phyloP scores from a whole-genome alignment of 2,888 invertebrate species.

The Dinocampus coccinellae region DNA sequence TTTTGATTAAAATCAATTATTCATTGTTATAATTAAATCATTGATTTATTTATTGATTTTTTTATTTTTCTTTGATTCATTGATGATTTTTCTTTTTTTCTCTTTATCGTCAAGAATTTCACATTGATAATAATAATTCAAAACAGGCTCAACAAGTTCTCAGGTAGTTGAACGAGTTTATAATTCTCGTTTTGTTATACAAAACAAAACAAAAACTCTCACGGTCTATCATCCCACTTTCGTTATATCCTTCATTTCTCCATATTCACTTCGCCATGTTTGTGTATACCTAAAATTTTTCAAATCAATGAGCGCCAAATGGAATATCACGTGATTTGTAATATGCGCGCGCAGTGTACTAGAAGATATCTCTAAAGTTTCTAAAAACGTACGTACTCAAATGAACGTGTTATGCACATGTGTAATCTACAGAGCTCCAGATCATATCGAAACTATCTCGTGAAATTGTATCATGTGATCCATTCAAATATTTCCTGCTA shows the following conservation, averaged over 20 bases:
- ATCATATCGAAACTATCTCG: not conserved
- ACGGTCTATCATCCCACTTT: not conserved
- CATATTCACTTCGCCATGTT: not conserved
- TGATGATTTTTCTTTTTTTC: no score
- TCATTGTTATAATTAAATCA: not conserved
- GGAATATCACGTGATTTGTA: not conserved
- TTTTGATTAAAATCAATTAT: slow-evolving; percentile 49
- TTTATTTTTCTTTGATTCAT: no score
- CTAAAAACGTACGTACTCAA: not conserved
- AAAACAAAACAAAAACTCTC: not conserved
- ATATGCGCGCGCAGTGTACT: not conserved
- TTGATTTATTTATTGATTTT: not conserved
- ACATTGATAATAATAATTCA: not conserved
- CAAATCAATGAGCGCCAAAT: not conserved
- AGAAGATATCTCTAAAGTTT: no score
- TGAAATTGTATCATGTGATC: not conserved
- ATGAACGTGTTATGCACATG: not conserved
- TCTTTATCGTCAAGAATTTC: no score
- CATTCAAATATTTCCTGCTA: no score
- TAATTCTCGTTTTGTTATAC: not conserved
- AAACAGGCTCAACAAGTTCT: not conserved
- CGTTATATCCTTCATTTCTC: not conserved
- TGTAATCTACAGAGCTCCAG: not conserved
- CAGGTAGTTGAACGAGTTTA: slow-evolving; percentile 4
- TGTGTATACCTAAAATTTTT: not conserved